phyloP scores from a whole-genome alignment of 2,113 vertebrate species.

The Tringa solitaria region DNA sequence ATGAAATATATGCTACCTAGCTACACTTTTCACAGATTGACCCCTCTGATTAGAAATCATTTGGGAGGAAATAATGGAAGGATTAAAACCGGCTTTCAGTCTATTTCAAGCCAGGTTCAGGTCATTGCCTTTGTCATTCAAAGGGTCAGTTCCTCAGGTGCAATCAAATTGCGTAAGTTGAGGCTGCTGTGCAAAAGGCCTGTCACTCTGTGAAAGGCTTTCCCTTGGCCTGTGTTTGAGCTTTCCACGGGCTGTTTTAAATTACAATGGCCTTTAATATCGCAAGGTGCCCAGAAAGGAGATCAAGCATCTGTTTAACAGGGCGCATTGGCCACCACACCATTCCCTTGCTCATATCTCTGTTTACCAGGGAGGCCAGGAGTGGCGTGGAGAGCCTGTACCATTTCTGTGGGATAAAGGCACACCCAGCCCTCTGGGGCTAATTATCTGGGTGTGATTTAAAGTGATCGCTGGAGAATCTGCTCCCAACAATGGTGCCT shows the following conservation, averaged over 20 bases:
- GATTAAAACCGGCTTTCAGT: conserved; percentile 55
- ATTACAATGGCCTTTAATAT: background rate
- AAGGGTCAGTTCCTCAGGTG: background rate
- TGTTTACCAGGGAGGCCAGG: background rate
- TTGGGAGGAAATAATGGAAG: conserved; percentile 48
- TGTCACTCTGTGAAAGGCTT: background rate
- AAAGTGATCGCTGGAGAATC: background rate
- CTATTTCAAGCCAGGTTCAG: conserved; percentile 45
- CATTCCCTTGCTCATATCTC: background rate
- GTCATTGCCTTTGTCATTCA: conserved; percentile 4
- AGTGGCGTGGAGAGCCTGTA: background rate
- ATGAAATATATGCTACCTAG: conserved; percentile 60
- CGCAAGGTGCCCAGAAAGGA: background rate
- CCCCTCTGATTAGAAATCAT: conserved; percentile 47
- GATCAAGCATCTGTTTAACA: conserved; percentile 1
- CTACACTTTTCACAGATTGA: conserved; percentile 56
- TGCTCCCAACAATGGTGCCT: background rate
- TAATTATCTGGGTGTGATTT: background rate
- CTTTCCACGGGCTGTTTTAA: background rate
- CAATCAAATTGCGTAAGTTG: background rate
- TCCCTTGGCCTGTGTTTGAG: background rate
- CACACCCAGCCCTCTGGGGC: background rate
- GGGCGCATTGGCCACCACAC: background rate
- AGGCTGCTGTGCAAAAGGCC: background rate
- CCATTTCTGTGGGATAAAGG: background rate